Conservation (phyloP, 2,113 vertebrate genomes). For the Odontophorus gujanensis region DNA sequence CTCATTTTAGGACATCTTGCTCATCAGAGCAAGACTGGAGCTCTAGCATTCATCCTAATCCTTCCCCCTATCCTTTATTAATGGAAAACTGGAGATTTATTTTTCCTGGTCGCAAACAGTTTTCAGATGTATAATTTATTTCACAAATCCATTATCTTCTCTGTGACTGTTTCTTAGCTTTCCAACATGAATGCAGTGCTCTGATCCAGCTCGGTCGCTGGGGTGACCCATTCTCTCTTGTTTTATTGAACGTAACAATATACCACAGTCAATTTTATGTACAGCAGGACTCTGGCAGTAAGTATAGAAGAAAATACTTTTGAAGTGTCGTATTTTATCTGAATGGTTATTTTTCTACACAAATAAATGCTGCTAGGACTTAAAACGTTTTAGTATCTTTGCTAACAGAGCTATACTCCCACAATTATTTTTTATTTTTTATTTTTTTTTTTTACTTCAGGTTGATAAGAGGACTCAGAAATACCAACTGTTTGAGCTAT, state of each 20-base stretch:
- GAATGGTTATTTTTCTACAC: background rate
- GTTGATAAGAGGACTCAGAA: background rate
- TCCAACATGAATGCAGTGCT: background rate
- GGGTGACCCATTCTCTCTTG: accelerated
- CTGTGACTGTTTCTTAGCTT: background rate
- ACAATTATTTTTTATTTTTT: background rate
- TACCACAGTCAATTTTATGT: background rate
- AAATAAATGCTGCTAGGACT: background rate
- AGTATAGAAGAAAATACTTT: background rate
- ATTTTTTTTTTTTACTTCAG: background rate
- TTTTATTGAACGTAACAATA: background rate
- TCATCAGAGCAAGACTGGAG: background rate
- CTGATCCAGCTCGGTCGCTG: background rate
- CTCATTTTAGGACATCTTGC: background rate
- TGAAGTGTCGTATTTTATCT: background rate
- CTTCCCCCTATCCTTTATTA: background rate
- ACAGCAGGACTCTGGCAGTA: background rate
- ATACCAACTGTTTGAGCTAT: background rate
- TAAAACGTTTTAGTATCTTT: background rate
- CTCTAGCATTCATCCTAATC: background rate
- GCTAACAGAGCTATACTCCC: background rate
- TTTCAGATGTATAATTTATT: background rate
- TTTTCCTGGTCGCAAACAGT: background rate
- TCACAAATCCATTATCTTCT: background rate
- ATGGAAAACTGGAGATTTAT: background rate